Conservation (phyloP, 2,888 invertebrate species). For the Drosophila ustulata region DNA sequence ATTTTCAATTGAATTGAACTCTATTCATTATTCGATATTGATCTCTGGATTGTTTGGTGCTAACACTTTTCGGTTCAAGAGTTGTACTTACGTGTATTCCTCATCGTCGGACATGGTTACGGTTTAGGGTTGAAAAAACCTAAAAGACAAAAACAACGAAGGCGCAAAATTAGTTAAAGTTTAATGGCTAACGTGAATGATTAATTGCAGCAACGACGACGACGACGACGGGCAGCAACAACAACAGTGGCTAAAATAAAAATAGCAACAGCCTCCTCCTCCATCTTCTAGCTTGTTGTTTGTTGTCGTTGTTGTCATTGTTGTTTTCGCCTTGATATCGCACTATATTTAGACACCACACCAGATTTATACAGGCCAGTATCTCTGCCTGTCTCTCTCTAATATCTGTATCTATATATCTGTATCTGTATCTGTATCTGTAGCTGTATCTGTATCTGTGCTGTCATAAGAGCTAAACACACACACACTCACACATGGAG, state of each 20-base stretch:
- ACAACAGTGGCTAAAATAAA: conserved; percentile 51
- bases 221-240: conserved; percentile 10
- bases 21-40: conserved; percentile 4
- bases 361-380: conserved; percentile 31
- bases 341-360: conserved; percentile 53
- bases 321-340: conserved; percentile 62
- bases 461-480: conserved; percentile 54
- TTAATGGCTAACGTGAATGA: conserved; percentile 15
- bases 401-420: conserved; percentile 37
- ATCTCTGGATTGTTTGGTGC: too few species aligned
- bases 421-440: conserved; percentile 30
- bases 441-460: conserved; percentile 31
- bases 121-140: conserved; percentile 87
- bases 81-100: conserved; percentile 95
- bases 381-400: conserved; percentile 33
- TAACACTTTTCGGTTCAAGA: neutral
- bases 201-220: conserved; percentile 28
- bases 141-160: conserved; percentile 73
- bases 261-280: conserved; percentile 50
- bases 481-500: conserved; percentile 22
- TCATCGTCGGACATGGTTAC: conserved; percentile 97
- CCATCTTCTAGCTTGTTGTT: neutral
- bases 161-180: neutral
- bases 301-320: conserved; percentile 38
- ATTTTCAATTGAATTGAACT: neutral